Evolutionary conservation across 30 jellyfish, hydroid and myxozoan species (phyloP), one percentile per base, ranked within the genome.

Genomic region (Turritopsis rubra): DNA sequence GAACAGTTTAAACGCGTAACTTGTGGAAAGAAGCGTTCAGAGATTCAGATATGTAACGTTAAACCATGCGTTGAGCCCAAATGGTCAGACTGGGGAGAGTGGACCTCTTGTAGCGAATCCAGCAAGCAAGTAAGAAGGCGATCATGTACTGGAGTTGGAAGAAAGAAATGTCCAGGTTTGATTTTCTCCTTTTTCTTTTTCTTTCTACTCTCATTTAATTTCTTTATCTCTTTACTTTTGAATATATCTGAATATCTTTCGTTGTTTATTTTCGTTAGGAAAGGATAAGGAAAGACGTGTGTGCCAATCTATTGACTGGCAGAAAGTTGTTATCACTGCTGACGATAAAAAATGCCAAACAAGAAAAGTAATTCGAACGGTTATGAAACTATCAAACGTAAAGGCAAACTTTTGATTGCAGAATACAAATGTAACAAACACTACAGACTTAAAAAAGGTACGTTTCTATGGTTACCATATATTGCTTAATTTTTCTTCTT

Each of bases 1-100:
- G 78, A 88, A 53, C 84, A 75, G 25, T 20, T 81, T 27, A 25
- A 77, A 28, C 53, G 66, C 16, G 85, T 94, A 24, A 85, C 92
- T 9, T 88, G 99, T 65, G 97, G 97, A 21, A 54, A 84, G 5
- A 79, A 86, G 54, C 73, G 87, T 16, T 85, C 88, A 9, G 95
- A 94, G 53, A 28, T 19, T 25, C 95, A 86, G 30, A 83, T 31
- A 8, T 94, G 99, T 54, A 94, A 94, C 52, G 71, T 29, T 5
- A 86, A 72, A 4, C 60, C 94, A 24, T 94, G 99, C 71, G 3
- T 54, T 17, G 31, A 80, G 29, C 88, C 86, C 23, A 71, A 78
- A 13, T 94, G 99, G 99, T 89, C 96, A 23, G 80, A 81, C 1
- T 94, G 99, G 99, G 86, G 95, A 1, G 91, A 85, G 28, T 94